Conservation (phyloP, 1,140 invertebrate species). For the Hyphantria cunea region DNA sequence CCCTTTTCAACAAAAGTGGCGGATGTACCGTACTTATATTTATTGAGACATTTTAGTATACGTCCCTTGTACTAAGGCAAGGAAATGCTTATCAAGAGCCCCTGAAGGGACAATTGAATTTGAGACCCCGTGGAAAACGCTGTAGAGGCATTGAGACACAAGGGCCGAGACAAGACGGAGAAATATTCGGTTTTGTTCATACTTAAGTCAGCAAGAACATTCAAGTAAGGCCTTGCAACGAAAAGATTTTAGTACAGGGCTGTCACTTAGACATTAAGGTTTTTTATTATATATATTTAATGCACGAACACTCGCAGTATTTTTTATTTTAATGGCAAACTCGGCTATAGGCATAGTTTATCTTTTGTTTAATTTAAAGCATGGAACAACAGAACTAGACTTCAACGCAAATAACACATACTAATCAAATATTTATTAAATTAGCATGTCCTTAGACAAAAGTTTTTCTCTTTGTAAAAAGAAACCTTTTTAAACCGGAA, state of each 20-base stretch:
- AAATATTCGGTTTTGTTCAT: slow-evolving; percentile 24
- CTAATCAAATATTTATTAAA: too few relatives aligned
- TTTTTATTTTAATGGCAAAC: not conserved
- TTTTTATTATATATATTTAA: not conserved
- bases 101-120: slow-evolving; percentile 36
- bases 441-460: too few relatives aligned
- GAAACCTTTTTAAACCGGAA: too few relatives aligned
- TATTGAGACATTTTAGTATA: slow-evolving; percentile 23
- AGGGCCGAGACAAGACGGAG: slow-evolving; percentile 2
- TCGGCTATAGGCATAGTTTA: too few relatives aligned
- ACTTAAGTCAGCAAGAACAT: slow-evolving; percentile 14
- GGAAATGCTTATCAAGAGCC: slow-evolving; percentile 25
- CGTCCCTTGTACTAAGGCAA: slow-evolving; percentile 3
- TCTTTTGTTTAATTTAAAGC: too few relatives aligned
- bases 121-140: slow-evolving; percentile 16
- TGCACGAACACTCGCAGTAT: not conserved
- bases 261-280: not conserved
- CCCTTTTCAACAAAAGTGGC: slow-evolving; percentile 2
- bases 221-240: slow-evolving; percentile 12
- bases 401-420: too few relatives aligned
- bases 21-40: slow-evolving; percentile 23
- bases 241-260: slow-evolving; percentile 13
- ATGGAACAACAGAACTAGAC: too few relatives aligned
- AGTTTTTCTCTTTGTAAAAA: too few relatives aligned
- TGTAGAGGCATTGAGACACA: not conserved